Evolutionary conservation across 2,113 vertebrate genomes (phyloP).

Genomic region (Phocoena sinus): DNA sequence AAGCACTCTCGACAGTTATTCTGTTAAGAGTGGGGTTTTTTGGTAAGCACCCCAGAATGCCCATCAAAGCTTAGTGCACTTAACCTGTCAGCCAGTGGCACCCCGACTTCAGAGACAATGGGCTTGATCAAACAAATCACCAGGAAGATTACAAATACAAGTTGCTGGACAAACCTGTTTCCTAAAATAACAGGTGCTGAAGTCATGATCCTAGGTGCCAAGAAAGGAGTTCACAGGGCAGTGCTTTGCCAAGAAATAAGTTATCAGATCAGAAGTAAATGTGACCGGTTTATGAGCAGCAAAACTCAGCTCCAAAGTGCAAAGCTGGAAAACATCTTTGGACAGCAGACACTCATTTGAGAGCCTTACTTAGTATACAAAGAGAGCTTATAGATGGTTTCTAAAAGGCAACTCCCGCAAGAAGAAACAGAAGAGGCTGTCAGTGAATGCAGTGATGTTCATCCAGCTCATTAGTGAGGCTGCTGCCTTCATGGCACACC

Average conservation of each 20-base stretch:
- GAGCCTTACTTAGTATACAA: not conserved
- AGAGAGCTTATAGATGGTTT: not conserved
- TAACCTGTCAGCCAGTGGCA: not conserved
- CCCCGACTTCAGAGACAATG: not conserved
- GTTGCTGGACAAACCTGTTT: constrained; percentile 40
- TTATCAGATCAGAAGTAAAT: not conserved
- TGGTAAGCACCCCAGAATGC: not conserved
- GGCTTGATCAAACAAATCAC: not conserved
- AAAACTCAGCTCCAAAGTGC: not conserved
- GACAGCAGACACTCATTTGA: fast-evolving
- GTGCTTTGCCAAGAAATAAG: not conserved
- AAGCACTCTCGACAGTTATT: not conserved
- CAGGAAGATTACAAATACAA: not conserved
- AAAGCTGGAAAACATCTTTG: not conserved
- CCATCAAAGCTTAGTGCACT: not conserved
- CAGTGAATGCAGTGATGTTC: too few species aligned
- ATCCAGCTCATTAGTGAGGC: not conserved
- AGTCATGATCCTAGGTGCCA: not conserved
- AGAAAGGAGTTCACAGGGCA: not conserved
- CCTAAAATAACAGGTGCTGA: not conserved
- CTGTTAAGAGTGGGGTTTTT: not conserved
- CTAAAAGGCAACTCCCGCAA: not conserved
- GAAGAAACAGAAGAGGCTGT: not conserved
- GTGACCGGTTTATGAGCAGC: not conserved
- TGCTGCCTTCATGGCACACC: fast-evolving